Conservation (phyloP, 2,888 invertebrate genomes). For the Ectemnius cavifrons region DNA sequence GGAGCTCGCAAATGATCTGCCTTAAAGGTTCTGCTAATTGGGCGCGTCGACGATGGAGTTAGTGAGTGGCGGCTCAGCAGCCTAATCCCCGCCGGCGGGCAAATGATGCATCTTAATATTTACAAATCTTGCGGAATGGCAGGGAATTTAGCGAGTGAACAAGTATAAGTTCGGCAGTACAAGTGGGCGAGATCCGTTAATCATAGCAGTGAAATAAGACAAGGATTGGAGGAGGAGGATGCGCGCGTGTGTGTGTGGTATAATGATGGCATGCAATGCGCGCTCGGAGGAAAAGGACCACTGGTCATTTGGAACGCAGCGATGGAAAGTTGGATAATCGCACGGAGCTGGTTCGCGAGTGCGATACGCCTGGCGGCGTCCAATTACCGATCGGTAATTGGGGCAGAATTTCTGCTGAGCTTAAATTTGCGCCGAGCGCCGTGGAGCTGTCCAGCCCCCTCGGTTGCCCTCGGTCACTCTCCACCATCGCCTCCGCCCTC, state of each 20-base stretch:
- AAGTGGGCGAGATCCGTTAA: too few species aligned
- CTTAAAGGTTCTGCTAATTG: slow-evolving; percentile 72
- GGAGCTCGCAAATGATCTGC: slow-evolving; percentile 72
- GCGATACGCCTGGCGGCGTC: slow-evolving; percentile 73
- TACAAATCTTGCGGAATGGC: too few species aligned
- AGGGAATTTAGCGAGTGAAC: too few species aligned
- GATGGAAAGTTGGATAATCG: slow-evolving; percentile 71
- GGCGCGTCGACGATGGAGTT: slow-evolving; percentile 36
- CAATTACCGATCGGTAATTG: slow-evolving; percentile 75
- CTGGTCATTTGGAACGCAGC: slow-evolving; percentile 44
- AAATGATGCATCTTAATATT: too few species aligned
- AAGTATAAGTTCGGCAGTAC: too few species aligned
- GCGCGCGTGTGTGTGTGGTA: too few species aligned
- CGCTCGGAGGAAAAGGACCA: slow-evolving; percentile 18
- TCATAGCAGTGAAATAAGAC: too few species aligned
- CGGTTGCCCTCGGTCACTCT: slow-evolving; percentile 49
- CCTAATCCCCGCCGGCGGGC: slow-evolving; percentile 28
- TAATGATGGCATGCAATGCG: too few species aligned
- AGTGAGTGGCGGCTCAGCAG: slow-evolving; percentile 18
- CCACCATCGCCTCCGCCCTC: slow-evolving; percentile 41
- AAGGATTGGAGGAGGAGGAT: too few species aligned
- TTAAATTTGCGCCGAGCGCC: slow-evolving; percentile 63
- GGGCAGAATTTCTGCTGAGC: slow-evolving; percentile 73
- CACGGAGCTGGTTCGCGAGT: slow-evolving; percentile 60
- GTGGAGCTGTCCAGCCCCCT: slow-evolving; percentile 46